Evolutionary conservation across 2,888 invertebrate species (phyloP).

Genomic region (Corythucha ciliata): DNA sequence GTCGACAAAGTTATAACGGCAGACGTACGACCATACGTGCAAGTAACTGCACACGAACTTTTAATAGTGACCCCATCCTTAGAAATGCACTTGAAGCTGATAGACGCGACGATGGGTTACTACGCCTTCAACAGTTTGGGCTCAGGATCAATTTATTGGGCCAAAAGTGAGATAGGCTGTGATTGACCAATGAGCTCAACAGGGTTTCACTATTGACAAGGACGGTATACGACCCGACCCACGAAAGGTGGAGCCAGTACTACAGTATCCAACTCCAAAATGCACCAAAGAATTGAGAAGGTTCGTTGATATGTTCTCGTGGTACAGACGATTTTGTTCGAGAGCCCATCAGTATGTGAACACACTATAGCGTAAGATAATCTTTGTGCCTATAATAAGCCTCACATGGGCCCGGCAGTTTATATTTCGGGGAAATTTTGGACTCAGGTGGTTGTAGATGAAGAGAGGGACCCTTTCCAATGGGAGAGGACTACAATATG

Average conservation of each 20-base stretch:
- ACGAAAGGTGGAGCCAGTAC: slow-evolving; percentile 7
- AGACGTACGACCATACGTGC: slow-evolving; percentile 15
- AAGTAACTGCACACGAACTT: slow-evolving; percentile 19
- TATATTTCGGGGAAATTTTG: too few species aligned
- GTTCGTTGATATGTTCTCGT: slow-evolving; percentile 23
- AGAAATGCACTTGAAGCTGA: slow-evolving; percentile 4
- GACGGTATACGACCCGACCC: slow-evolving; percentile 20
- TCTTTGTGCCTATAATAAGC: too few species aligned
- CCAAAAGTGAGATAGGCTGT: slow-evolving; percentile 20
- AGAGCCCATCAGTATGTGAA: slow-evolving; percentile 30
- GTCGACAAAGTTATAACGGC: slow-evolving; percentile 23
- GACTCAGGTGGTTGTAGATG: too few species aligned
- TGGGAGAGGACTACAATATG: too few species aligned
- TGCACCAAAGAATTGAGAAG: slow-evolving; percentile 11
- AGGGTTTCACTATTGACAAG: slow-evolving; percentile 13
- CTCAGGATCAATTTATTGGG: slow-evolving; percentile 14
- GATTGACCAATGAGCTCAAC: slow-evolving; percentile 15
- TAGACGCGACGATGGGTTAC: slow-evolving; percentile 14
- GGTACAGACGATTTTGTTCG: slow-evolving; percentile 33
- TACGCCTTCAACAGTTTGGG: slow-evolving; percentile 5
- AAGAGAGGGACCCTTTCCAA: too few species aligned
- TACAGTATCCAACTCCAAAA: slow-evolving; percentile 12
- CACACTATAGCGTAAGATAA: too few species aligned
- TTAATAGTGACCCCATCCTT: slow-evolving; percentile 16
- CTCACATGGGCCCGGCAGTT: too few species aligned